A percentile compares a stretch with the other conserved stretches of the same genome.
phyloP scores from a whole-genome alignment of 2,797 vertebrate genomes.

The Ibycter americanus region DNA sequence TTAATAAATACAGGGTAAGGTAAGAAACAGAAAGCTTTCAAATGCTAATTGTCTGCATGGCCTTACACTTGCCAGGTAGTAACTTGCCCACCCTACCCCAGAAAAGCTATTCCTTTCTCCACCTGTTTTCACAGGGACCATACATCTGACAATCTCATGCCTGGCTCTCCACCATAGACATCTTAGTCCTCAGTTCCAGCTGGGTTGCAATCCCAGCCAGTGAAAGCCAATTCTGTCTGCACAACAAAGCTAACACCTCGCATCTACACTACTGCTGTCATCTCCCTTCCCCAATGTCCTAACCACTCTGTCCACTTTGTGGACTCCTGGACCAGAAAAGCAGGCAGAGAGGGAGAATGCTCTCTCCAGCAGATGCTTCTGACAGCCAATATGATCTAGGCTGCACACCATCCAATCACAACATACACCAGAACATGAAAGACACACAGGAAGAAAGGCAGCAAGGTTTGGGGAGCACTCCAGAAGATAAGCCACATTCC shows the following conservation, averaged over 20 bases:
- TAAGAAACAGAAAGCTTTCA: background rate
- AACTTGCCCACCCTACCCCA: background rate
- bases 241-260: accelerated
- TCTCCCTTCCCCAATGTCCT: background rate
- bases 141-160: background rate
- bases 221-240: background rate
- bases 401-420: background rate
- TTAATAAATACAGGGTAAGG: background rate
- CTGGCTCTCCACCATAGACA: background rate
- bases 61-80: background rate
- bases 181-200: background rate
- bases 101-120: background rate
- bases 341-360: background rate
- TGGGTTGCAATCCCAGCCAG: background rate
- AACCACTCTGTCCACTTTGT: background rate
- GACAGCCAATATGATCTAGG: background rate
- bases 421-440: background rate
- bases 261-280: background rate
- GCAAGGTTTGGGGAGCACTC: background rate
- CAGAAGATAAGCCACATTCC: background rate
- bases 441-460: background rate
- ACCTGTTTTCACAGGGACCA: background rate
- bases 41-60: background rate
- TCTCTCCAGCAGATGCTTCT: background rate
- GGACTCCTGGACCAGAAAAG: background rate